Conservation (phyloP, 2,888 invertebrate genomes). For the Thera obeliscata region DNA sequence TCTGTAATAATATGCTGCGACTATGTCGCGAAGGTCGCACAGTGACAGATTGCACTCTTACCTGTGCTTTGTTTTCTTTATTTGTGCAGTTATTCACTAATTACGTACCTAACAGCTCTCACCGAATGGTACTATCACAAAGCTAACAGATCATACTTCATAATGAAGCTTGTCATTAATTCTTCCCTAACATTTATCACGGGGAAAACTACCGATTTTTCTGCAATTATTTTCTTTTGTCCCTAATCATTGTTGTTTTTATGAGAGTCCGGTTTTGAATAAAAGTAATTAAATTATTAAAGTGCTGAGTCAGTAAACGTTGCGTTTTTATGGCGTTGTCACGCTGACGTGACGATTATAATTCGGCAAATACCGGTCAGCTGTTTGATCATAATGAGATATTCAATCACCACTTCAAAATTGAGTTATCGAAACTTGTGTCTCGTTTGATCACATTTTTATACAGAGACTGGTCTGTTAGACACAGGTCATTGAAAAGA, state of each 20-base stretch:
- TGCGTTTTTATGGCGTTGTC: conserved; percentile 13
- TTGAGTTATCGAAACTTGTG: background rate
- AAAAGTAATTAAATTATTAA: conserved; percentile 9
- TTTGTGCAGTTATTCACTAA: conserved; percentile 57
- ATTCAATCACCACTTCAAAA: background rate
- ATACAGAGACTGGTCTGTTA: background rate
- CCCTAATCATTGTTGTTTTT: conserved; percentile 10
- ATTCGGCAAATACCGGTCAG: conserved; percentile 6
- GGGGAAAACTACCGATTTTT: conserved; percentile 43
- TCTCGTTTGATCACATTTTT: background rate
- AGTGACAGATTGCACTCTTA: conserved; percentile 47
- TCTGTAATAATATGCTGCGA: conserved; percentile 41
- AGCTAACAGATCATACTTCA: conserved; percentile 65
- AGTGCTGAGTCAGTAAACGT: conserved; percentile 9
- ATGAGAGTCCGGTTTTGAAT: conserved; percentile 10
- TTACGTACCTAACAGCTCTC: conserved; percentile 42
- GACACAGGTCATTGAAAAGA: background rate
- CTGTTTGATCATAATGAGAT: background rate
- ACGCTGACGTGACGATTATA: conserved; percentile 16
- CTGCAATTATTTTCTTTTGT: conserved; percentile 20
- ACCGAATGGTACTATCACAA: conserved; percentile 46
- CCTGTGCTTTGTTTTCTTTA: conserved; percentile 64
- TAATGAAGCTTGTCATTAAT: conserved; percentile 69
- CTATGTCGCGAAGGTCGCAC: conserved; percentile 45
- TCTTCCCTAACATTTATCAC: conserved; percentile 48